Base-by-base conservation (phyloP, 2,888 invertebrate genomes). In the Cataglyphis altisquamis region DNA sequence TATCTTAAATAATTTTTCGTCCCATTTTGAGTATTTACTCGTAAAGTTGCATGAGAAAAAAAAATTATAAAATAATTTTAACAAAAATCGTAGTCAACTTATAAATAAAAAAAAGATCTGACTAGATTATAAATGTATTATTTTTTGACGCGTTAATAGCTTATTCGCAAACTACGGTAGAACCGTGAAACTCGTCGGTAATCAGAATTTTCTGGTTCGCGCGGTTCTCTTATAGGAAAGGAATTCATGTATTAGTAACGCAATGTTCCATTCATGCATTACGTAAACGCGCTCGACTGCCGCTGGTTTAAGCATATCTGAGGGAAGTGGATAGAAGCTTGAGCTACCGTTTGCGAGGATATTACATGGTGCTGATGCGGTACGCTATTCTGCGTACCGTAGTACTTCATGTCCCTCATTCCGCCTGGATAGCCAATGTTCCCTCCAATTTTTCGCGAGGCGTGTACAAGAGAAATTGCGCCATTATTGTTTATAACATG, bases 161-260 rank as follows among this genome's bases (percentile, higher is more conserved):
- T 60, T 45, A 32, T 62, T 78, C 12, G 12, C 18, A 78, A 78
- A 70, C 25, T 78, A 60, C 18, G 9, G 9, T 36, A 9, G 32
- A 41, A 78, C 41, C 41, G 60, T 60, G 15, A 60, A 41, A 57
- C 29, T 39, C 45, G 70, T 36, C 10, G 45, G 21, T 78, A 78
- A 78, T 70, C 57, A 45, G 41, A 72, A 72, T 78, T 78, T 78
- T 78, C 78, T 25, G 25, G 25, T 25, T 25, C 25, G 25, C 25
- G 25, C 32, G 45, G 39, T 60, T 70, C 60, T 21, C 60, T 25
- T 25, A 18, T 62, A 25, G 32, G 18, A 25, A 45, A 45, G 72
- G 8, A 78, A 78, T 60, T 78, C 70, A 78, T 78, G 60, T 70
- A 78, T 78, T 78, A 60, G 70, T 60, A 70, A 78, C 60, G 45